A percentile compares a stretch with the other conserved stretches of the same genome.
Conservation (phyloP, 2,113 vertebrate genomes). For the Callaeas wilsoni region DNA sequence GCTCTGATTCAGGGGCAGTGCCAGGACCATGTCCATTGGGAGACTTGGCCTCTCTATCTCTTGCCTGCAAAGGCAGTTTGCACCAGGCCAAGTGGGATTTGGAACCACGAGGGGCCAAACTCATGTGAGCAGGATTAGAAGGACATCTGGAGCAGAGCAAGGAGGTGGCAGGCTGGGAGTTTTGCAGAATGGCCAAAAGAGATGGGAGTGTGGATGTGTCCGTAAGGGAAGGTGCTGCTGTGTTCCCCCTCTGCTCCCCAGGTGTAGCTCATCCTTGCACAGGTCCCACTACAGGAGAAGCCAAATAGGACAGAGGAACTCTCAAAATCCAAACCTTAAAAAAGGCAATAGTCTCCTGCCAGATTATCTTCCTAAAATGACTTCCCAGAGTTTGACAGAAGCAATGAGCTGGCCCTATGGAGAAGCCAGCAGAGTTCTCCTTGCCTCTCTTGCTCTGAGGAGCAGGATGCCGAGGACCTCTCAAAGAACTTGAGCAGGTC, state of each 20-base stretch:
- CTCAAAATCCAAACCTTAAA: background rate
- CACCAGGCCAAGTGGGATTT: background rate
- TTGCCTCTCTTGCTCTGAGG: background rate
- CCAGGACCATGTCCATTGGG: background rate
- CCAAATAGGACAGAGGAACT: background rate
- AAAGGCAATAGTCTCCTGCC: background rate
- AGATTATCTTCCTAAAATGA: background rate
- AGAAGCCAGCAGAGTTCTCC: background rate
- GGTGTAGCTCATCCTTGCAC: background rate
- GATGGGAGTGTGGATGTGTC: background rate
- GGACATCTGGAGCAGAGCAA: fast-evolving
- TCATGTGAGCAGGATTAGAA: background rate
- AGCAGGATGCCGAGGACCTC: background rate
- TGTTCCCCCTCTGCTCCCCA: fast-evolving
- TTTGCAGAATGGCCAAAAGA: fast-evolving
- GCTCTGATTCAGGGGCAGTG: fast-evolving
- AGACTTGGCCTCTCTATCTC: background rate
- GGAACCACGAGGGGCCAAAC: background rate
- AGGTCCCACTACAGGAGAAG: too few species aligned
- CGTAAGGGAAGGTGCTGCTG: fast-evolving
- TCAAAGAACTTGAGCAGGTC: background rate
- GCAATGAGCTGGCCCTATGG: background rate
- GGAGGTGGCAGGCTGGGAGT: background rate
- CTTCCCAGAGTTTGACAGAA: background rate
- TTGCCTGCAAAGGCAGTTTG: background rate